Base-by-base conservation (phyloP, 2,888 invertebrate species). In the Lepidochrysops patricia region DNA sequence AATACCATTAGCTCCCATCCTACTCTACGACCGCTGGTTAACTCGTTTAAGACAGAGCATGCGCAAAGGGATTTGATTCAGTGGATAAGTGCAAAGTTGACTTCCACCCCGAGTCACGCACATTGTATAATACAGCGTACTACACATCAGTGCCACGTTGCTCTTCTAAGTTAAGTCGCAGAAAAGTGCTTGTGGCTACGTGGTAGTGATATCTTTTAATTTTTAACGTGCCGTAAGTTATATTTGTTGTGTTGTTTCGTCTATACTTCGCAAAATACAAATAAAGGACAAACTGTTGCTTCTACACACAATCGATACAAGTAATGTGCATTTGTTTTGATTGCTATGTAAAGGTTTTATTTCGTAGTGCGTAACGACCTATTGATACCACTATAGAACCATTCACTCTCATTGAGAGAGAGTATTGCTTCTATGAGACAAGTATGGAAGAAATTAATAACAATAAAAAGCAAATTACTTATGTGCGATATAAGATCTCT, bases 311-410 rank as follows among this genome's bases (percentile, higher is more conserved):
- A 80, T 82, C 80, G 72, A 82, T 82, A 74, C 57, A 54, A 62
- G 66, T 67, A 62, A 72, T 76, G 76, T 76, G 77, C 72, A 74
- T 76, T 80, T 82, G 82, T 82, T 80, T 77, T 80, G 79, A 65
- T 75, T 67, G 65, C 69, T 26, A 27, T 26, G 26, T 15, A 19
- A 15, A 54, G 54, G 12, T 19, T 32, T 43, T 3, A 43, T 43
- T 43, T 43, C 43, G 43, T 19, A 43, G 43, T 43, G 37, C 37
- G 43, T 43, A 43, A 19, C 19, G 43, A 15, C n/a, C n/a, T n/a
- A n/a, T n/a, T n/a, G n/a, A n/a, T n/a, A n/a, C n/a, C n/a, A n/a
- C n/a, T n/a, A n/a, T n/a, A n/a, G n/a, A n/a, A n/a, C n/a, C n/a
- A n/a, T n/a, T n/a, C n/a, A n/a, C n/a, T n/a, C n/a, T n/a, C n/a